Base-by-base conservation (phyloP, 2,888 invertebrate species). In the Drosophila putrida region DNA sequence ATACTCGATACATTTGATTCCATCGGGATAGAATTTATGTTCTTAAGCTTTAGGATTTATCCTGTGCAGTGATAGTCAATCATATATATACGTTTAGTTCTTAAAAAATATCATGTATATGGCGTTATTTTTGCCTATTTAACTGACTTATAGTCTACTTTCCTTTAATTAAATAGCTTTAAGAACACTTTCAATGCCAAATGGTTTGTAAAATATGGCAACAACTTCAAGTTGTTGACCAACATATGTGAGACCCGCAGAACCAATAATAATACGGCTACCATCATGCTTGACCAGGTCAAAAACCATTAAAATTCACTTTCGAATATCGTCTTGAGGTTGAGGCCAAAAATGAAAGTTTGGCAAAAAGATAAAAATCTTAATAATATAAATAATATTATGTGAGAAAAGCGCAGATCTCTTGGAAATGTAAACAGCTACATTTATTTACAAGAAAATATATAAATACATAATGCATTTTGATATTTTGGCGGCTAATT, bases 321-420 rank as follows among this genome's bases (percentile, higher is more conserved):
- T 80, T 80, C 80, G 64, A 77, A 77, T 77, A 71, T 71, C 49
- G 62, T 43, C 33, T 36, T 64, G 69, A 54, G 55, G 55, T 53
- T 62, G 47, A 58, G 39, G 31, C 60, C 80, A 75, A 71, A 80
- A 80, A 82, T 71, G 82, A 80, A 80, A 80, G 82, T 81, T 49
- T 54, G 10, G 20, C 49, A 50, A 33, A 58, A 33, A 63, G 78
- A 68, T 67, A 59, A 59, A 51, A 35, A 65, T 74, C 55, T 47
- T 47, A 33, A 60, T 47, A 33, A 60, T 49, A 44, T 35, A 47
- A 38, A 39, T 33, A 31, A 73, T 38, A 58, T 44, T 55, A 57
- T 68, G 68, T 55, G 75, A 68, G 61, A 75, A 62, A 53, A 49
- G 62, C 41, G 38, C 9, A 64, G 58, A 41, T 15, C 47, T 31